These are phyloP conservation scores for Elachura formosa DNA, from an alignment of 2,113 vertebrate species.

Conservation along the genomic window DNA sequence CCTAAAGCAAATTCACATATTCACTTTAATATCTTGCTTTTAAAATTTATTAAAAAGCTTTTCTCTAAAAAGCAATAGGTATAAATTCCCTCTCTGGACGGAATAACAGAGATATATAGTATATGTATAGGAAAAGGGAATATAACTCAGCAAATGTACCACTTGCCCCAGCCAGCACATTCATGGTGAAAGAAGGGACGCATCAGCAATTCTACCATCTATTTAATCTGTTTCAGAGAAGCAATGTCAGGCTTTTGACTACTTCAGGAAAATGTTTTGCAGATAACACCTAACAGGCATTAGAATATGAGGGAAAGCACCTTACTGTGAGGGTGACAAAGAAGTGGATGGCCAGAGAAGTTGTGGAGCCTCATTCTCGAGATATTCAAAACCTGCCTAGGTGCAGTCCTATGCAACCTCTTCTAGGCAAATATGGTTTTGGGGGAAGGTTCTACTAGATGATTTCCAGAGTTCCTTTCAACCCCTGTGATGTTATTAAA, in stretches of 20 bases:
- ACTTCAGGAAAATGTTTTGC: neutral
- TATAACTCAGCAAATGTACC: neutral
- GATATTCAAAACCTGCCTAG: neutral
- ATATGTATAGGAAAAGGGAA: neutral
- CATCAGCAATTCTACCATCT: neutral
- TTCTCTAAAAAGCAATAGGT: neutral
- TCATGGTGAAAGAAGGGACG: neutral
- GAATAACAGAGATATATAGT: neutral
- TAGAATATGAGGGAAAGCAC: neutral
- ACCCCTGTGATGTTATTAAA: neutral
- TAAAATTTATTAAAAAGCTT: neutral
- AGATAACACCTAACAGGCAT: neutral
- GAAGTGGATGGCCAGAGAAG: neutral
- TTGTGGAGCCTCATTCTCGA: neutral
- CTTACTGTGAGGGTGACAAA: neutral
- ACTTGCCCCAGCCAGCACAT: rapidly evolving
- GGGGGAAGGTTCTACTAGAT: neutral
- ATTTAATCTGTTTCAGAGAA: neutral
- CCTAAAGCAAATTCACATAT: neutral
- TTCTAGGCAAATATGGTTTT: neutral
- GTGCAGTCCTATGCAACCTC: neutral
- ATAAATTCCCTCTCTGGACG: neutral
- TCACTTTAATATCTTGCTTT: neutral
- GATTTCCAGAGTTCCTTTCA: neutral
- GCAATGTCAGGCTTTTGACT: neutral